phyloP scores from a whole-genome alignment of 2,113 vertebrate genomes.

The Lasiurus cinereus region DNA sequence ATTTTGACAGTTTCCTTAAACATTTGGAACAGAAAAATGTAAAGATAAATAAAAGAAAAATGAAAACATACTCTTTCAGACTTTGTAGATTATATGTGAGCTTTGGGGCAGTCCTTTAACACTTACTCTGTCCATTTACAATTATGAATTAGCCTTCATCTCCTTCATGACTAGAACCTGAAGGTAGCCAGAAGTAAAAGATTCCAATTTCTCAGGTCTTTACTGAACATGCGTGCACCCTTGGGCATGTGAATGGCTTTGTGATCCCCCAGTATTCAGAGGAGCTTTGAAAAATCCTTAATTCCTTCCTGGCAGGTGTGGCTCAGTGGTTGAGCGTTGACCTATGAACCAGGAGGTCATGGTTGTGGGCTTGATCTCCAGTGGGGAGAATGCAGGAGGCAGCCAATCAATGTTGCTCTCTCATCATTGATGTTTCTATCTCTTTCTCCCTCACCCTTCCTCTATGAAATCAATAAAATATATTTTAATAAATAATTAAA shows the following conservation, averaged over 20 bases:
- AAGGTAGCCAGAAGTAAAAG: not conserved
- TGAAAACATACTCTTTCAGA: not conserved
- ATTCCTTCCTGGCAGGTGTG: no score
- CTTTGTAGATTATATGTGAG: not conserved
- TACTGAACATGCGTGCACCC: not conserved
- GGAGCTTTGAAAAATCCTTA: not conserved
- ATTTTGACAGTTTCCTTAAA: slow-evolving; percentile 19
- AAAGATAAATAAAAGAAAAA: not conserved
- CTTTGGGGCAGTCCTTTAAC: not conserved
- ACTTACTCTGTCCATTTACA: not conserved
- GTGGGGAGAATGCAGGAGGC: no score
- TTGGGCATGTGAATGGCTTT: not conserved
- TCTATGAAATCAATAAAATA: no score
- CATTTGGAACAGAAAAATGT: not conserved
- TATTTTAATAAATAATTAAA: no score
- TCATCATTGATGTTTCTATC: no score
- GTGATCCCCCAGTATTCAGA: not conserved
- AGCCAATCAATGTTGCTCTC: no score
- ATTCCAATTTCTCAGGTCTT: not conserved
- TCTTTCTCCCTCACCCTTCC: no score
- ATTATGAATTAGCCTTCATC: not conserved
- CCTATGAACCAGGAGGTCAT: no score
- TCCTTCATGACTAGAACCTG: not conserved
- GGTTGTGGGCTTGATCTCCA: no score
- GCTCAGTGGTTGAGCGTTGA: no score